phyloP scores from a whole-genome alignment of 2,888 invertebrate species.

The Seira musarum region DNA sequence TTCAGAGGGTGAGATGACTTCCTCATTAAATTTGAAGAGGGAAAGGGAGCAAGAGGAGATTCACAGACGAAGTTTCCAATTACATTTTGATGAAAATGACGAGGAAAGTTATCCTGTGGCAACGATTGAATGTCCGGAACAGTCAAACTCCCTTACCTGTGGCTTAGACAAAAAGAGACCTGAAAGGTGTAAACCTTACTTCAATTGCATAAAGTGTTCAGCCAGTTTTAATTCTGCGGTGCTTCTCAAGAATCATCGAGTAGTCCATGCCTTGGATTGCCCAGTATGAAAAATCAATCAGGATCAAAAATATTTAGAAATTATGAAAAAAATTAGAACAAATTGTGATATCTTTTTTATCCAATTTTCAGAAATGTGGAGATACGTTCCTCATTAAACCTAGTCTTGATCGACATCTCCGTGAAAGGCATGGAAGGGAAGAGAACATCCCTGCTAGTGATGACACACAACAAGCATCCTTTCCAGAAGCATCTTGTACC shows the following conservation, averaged over 20 bases:
- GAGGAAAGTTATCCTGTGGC: no score
- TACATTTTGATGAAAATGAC: no score
- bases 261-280: constrained; percentile 41
- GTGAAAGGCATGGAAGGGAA: constrained; percentile 27
- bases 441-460: background rate
- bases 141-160: no score
- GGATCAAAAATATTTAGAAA: background rate
- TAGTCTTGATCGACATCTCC: constrained; percentile 33
- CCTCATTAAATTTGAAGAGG: background rate
- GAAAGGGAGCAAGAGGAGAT: background rate
- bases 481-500: no score
- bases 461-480: no score
- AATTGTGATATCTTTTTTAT: background rate
- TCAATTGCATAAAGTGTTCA: constrained; percentile 39
- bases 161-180: no score
- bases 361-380: constrained; percentile 31
- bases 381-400: constrained; percentile 39
- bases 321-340: background rate
- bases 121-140: no score
- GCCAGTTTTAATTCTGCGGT: constrained; percentile 35
- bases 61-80: background rate
- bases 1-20: no score
- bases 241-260: constrained; percentile 38
- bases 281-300: constrained; percentile 24
- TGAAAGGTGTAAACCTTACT: constrained; percentile 19